Evolutionary conservation across 2,113 vertebrate genomes (phyloP), one percentile per base, ranked within the genome.

Genomic region (Mohoua ochrocephala): DNA sequence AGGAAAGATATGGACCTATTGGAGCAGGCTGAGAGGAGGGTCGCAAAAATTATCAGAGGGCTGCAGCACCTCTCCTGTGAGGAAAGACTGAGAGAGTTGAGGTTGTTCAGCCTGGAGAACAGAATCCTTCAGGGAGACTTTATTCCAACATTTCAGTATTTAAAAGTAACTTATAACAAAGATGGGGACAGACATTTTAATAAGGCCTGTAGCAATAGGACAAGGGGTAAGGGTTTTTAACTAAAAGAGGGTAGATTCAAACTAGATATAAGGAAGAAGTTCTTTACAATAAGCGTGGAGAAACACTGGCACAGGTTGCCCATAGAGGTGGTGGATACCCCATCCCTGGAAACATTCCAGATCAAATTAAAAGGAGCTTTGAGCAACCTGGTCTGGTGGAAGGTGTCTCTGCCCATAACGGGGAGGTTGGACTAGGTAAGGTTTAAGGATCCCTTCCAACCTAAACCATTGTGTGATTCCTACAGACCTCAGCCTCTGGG

Each of bases 241-340:
- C 3, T 33, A 6, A 37, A 56, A 60, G 5, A 56, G 20, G 2
- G 9, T 2, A 22, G 35, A 47, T 45, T 69, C 2, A n/a, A 20
- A 22, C 3, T 9, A n/a, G 6, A 12, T 20, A 5, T 4, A 30
- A 59, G 11, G 18, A 84, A 56, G 15, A 84, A 18, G 2, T 39
- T 1, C 6, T 52, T 75, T 15, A 9, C 2, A 1, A 0, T 31
- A 23, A 37, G 5, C 3, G 0, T 14, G 20, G 28, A 52, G 28
- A 81, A 39, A 6, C 15, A 23, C 19, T 52, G 33, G 27, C 28
- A n/a, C 10, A 24, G 10, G 10, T 57, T 84, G 8, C 15, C 10
- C 56, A 47, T 30, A 17, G 17, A 26, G 5, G 15, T 11, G 5
- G 6, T n/a, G 2, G 7, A 17, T 53, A 28, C 2, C 2, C 9